Base-by-base conservation (phyloP, 92 coral and sea anemone species). In the Porites rus region DNA sequence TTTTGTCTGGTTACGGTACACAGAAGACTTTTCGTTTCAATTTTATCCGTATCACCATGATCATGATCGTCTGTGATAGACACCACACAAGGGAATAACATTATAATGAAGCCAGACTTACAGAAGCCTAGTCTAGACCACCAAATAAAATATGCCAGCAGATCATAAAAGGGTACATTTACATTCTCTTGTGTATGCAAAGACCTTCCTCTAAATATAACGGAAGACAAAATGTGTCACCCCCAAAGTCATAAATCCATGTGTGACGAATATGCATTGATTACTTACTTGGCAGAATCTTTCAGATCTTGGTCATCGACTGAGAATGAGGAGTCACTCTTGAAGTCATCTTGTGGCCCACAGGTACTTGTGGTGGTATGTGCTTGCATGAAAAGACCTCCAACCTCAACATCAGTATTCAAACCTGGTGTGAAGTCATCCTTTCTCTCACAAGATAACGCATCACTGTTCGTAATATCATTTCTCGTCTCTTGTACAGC, bases 401-500 rank as follows among this genome's bases (percentile, higher is more conserved):
- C 68, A 31, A 18, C 69, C 16, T 38, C 69, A 25, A 69, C 17
- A 18, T 80, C 54, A 38, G n/a, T 53, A 80, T 18, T 80, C 65
- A 80, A 80, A 80, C 31, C 76, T 67, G 85, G 85, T 25, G 85
- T 80, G 65, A 52, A 11, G 6, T 68, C 76, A 52, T 69, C 56
- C 8, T 75, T 67, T 9, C 65, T 52, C 4, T 24, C 85, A 9
- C 61, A 6, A 4, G 24, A 66, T 53, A 64, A 66, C 2, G 24
- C 11, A 10, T 80, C 76, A 80, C 67, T 22, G 65, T 25, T 66
- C 31, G 65, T 22, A 11, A 51, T 53, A 50, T 80, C 75, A 8
- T 68, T 13, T 8, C 76, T 65, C 3, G 58, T 22, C 25, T 65
- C 43, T 10, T 79, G 64, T 20, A 63, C n/a, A 10, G 22, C 38